Evolutionary conservation across 2,888 invertebrate species (phyloP), one percentile per base, ranked within the genome.

Genomic region (Ecliptopera silaceata): DNA sequence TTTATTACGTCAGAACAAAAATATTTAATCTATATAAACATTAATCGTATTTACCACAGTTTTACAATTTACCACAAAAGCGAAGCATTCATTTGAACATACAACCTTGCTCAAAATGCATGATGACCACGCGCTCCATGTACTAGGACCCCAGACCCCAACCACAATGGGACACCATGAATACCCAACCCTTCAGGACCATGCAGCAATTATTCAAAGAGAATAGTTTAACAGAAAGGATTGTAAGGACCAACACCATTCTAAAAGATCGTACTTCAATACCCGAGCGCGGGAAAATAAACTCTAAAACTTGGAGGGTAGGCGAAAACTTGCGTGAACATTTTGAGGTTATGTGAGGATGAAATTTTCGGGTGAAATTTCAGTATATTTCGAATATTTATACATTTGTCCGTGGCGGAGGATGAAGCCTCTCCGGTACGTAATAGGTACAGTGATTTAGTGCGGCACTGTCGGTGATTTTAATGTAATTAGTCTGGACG

Each of bases 211-310:
- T 92, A 92, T 91, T 92, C 91, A 92, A 90, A 91, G 84, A 91
- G 91, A 91, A 91, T 91, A 90, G 91, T 90, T 90, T 89, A 91
- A 86, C 88, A 89, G 91, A 91, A 91, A 91, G 91, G 91, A 91
- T 89, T 91, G 86, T 85, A 80, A 85, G 86, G 79, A 82, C 80
- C 42, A 12, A 26, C 45, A 26, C 48, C 56, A 62, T 1, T 13
- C 45, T 60, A 63, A 69, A 80, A 75, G 31, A 63, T 1, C 64
- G 4, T 60, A 77, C 66, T 56, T 52, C 48, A 13, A 13, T 1
- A 1, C 1, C 0, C 0, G 0, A 2, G 1, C 59, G 66, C 17
- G 39, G 43, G 31, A 79, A 58, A 65, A 59, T 53, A 15, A 64
- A 66, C 61, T 55, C 61, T 71, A 65, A 0, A 1, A 20, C 0